Conservation (phyloP, 2,113 vertebrate genomes). For the Pedetes capensis region DNA sequence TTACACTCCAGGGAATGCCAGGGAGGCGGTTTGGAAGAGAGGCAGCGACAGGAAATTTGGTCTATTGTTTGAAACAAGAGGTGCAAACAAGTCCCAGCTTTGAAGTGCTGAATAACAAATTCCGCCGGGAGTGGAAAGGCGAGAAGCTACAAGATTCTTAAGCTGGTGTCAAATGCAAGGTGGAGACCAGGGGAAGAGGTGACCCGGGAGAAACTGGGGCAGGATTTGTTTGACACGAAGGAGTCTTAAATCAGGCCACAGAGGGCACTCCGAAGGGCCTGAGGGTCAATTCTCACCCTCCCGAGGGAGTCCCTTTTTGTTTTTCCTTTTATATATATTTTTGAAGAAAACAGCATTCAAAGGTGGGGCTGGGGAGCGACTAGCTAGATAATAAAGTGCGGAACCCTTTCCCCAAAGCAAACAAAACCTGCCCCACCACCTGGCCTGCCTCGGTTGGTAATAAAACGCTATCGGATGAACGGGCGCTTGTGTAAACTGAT, state of each 20-base stretch:
- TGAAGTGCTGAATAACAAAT: constrained; percentile 68
- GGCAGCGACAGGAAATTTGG: constrained; percentile 68
- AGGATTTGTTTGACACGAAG: constrained; percentile 54
- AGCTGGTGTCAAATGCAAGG: constrained; percentile 11
- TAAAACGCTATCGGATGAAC: constrained; percentile 69
- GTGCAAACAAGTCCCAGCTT: constrained; percentile 65
- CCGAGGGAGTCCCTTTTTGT: neutral
- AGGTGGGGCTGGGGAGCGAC: neutral
- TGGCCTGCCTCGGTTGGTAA: constrained; percentile 58
- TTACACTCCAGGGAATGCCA: neutral
- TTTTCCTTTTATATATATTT: neutral
- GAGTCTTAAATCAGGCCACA: constrained; percentile 48
- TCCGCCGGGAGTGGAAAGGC: constrained; percentile 60
- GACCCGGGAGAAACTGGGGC: constrained; percentile 64
- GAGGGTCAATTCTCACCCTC: neutral
- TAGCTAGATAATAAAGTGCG: neutral
- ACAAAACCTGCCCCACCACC: constrained; percentile 55
- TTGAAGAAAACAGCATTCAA: constrained; percentile 5
- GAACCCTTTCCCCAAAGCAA: constrained; percentile 36
- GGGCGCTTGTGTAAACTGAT: constrained; percentile 60
- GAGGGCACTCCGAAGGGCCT: neutral
- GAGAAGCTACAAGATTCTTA: constrained; percentile 57
- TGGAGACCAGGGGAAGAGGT: constrained; percentile 13
- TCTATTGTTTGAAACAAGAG: constrained; percentile 74
- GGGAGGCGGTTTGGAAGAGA: constrained; percentile 48